A percentile compares a stretch with the other conserved stretches of the same genome.
phyloP scores from a whole-genome alignment of 2,113 vertebrate genomes.

The Gallinago media region DNA sequence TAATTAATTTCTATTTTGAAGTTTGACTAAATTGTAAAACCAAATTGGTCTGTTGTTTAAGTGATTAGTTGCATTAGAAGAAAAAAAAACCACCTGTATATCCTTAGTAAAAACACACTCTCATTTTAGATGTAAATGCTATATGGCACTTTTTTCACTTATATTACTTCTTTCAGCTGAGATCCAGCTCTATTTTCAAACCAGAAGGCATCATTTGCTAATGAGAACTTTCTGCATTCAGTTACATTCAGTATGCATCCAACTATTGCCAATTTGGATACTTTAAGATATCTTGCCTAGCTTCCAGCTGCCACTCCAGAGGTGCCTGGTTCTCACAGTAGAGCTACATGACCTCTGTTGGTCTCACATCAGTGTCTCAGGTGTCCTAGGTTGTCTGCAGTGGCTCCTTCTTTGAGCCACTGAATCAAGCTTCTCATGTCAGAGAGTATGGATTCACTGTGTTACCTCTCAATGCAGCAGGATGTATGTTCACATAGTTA shows the following conservation, averaged over 20 bases:
- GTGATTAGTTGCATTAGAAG: neutral
- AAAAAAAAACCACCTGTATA: neutral
- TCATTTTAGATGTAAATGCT: neutral
- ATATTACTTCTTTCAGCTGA: neutral
- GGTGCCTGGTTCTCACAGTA: neutral
- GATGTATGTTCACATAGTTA: neutral
- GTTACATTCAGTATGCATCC: neutral
- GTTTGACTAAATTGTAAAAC: neutral
- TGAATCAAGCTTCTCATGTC: rapidly evolving
- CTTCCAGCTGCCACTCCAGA: neutral
- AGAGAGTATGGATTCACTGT: rapidly evolving
- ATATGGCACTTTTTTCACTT: neutral
- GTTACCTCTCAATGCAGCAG: neutral
- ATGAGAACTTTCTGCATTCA: neutral
- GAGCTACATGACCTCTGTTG: rapidly evolving
- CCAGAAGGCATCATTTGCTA: neutral
- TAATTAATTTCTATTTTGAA: neutral
- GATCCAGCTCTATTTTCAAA: neutral
- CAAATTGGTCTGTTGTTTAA: neutral
- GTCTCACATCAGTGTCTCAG: neutral
- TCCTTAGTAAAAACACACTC: neutral
- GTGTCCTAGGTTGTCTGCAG: neutral
- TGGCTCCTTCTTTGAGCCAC: neutral
- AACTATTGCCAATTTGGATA: neutral
- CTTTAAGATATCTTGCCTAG: neutral